phyloP scores from a whole-genome alignment of 2,888 invertebrate genomes.

The Drosophila kambysellisi region DNA sequence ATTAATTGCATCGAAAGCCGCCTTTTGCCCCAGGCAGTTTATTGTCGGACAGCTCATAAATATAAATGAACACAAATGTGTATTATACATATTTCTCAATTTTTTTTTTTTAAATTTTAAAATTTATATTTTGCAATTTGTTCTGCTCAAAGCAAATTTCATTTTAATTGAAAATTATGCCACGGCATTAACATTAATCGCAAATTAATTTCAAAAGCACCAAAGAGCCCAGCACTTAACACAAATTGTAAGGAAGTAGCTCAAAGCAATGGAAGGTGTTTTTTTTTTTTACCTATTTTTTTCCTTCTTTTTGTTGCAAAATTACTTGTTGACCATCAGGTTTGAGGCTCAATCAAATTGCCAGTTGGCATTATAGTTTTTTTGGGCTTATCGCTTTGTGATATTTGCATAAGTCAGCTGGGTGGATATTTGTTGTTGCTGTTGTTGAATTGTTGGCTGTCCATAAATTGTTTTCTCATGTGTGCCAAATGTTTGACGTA shows the following conservation, averaged over 20 bases:
- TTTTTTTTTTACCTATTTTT: neutral
- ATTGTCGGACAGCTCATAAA: slow-evolving; percentile 69
- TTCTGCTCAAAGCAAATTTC: slow-evolving; percentile 74
- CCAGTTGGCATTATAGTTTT: slow-evolving; percentile 40
- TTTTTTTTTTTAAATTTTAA: neutral
- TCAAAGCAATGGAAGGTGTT: slow-evolving; percentile 35
- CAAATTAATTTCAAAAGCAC: slow-evolving; percentile 56
- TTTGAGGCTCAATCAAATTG: slow-evolving; percentile 47
- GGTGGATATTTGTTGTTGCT: slow-evolving; percentile 49
- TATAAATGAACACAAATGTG: slow-evolving; percentile 66
- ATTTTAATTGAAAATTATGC: slow-evolving; percentile 80
- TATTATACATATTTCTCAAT: slow-evolving; percentile 17
- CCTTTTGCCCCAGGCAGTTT: slow-evolving; percentile 61
- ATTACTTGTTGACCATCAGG: slow-evolving; percentile 38
- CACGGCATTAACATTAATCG: slow-evolving; percentile 72
- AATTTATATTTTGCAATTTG: slow-evolving; percentile 59
- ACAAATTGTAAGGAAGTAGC: slow-evolving; percentile 43
- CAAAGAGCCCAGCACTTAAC: slow-evolving; percentile 19
- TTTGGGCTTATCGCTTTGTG: slow-evolving; percentile 45
- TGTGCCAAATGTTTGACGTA: slow-evolving; percentile 77
- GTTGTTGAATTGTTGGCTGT: slow-evolving; percentile 35
- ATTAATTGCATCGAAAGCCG: slow-evolving; percentile 75
- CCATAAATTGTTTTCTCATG: slow-evolving; percentile 76
- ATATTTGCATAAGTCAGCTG: slow-evolving; percentile 76
- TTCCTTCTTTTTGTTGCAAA: slow-evolving; percentile 12